These are phyloP conservation scores for Furcifer pardalis DNA, from an alignment of 2,797 vertebrate genomes.

Conservation along the genomic window DNA sequence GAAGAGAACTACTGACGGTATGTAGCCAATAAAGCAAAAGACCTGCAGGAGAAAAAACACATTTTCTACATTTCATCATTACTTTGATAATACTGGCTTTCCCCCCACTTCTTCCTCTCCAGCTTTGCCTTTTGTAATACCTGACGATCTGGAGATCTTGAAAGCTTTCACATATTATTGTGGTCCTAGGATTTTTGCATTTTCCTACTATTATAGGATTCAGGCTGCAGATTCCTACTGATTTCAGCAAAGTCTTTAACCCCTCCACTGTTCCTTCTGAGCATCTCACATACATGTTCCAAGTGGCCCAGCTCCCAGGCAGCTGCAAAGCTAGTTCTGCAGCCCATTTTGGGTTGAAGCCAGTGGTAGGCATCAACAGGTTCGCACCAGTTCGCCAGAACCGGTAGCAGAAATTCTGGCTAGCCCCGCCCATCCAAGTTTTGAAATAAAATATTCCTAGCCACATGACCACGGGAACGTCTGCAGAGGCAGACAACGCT, in stretches of 20 bases:
- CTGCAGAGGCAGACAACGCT: too few species aligned
- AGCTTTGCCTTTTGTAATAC: not conserved
- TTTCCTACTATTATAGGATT: too few species aligned
- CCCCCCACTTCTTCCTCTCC: not conserved
- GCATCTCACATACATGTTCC: too few species aligned
- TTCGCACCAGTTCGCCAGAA: too few species aligned
- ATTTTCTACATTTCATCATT: not conserved
- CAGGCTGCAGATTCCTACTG: too few species aligned
- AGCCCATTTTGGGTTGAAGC: too few species aligned
- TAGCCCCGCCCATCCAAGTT: too few species aligned
- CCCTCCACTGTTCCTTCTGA: not conserved
- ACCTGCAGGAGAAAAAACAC: constrained; percentile 74
- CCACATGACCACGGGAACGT: too few species aligned
- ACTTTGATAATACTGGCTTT: not conserved
- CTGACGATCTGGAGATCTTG: not conserved
- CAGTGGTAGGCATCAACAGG: too few species aligned
- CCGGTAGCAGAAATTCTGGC: too few species aligned
- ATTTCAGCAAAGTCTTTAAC: not conserved
- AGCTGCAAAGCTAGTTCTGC: not conserved
- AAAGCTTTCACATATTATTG: not conserved
- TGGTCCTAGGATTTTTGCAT: not conserved
- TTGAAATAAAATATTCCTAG: too few species aligned
- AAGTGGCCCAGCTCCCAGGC: not conserved
- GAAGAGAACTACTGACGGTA: constrained; percentile 90
- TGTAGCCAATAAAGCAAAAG: constrained; percentile 88